Conservation (phyloP, 2,113 vertebrate genomes). For the Nettapus auritus region DNA sequence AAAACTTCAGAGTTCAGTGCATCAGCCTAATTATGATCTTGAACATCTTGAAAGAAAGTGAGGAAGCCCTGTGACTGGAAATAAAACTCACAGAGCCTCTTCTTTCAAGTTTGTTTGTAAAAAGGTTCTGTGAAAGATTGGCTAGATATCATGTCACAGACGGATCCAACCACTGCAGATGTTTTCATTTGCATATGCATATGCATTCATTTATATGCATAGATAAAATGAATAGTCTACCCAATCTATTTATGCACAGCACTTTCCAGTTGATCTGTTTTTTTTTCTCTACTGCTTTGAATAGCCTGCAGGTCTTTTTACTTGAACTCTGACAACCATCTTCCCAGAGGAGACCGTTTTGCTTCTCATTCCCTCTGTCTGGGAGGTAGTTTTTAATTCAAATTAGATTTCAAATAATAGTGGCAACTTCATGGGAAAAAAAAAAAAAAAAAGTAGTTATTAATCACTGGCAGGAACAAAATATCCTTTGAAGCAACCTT, state of each 20-base stretch:
- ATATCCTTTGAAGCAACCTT: not conserved
- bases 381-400: not conserved
- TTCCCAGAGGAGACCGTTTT: not conserved
- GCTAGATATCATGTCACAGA: not conserved
- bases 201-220: not conserved
- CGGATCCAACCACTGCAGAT: rapidly evolving
- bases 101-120: not conserved
- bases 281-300: not conserved
- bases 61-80: not conserved
- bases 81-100: not conserved
- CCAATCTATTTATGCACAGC: not conserved
- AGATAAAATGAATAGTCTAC: not conserved
- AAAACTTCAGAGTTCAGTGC: not conserved
- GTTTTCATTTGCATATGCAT: not conserved
- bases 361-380: not conserved
- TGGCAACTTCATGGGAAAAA: not conserved
- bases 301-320: not conserved
- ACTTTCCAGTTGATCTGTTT: not conserved
- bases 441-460: not conserved
- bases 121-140: not conserved
- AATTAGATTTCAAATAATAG: not conserved
- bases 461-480: not conserved
- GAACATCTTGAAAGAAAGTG: not conserved
- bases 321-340: not conserved
- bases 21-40: not conserved